These are phyloP conservation scores for Brassicogethes aeneus DNA, from an alignment of 2,888 invertebrate genomes.

Conservation along the genomic window DNA sequence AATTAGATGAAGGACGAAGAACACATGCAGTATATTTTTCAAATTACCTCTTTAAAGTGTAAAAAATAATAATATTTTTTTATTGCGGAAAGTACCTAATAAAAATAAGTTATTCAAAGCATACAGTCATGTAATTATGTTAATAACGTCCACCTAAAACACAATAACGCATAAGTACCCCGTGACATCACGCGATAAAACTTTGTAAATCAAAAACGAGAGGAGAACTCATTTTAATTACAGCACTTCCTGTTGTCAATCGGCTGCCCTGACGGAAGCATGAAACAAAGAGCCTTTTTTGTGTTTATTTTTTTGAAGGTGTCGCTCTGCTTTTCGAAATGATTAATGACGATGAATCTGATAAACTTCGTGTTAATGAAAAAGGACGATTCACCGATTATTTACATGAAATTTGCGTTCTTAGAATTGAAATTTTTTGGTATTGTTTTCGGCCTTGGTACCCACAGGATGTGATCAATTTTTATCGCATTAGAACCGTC, in stretches of 20 bases:
- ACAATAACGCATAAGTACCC: slow-evolving; percentile 18
- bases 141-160: slow-evolving; percentile 17
- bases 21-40: too few species aligned
- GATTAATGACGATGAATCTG: too few species aligned
- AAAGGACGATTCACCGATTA: not conserved
- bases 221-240: slow-evolving; percentile 26
- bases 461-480: slow-evolving; percentile 13
- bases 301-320: slow-evolving; percentile 14
- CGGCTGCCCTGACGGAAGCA: slow-evolving; percentile 21
- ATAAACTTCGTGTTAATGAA: too few species aligned
- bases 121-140: slow-evolving; percentile 11
- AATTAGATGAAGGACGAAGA: too few species aligned
- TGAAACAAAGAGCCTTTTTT: slow-evolving; percentile 18
- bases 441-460: not conserved
- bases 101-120: too few species aligned
- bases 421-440: not conserved
- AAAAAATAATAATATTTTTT: too few species aligned
- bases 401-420: not conserved
- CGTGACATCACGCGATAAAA: slow-evolving; percentile 22
- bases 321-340: slow-evolving; percentile 4
- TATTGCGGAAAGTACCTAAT: too few species aligned
- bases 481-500: slow-evolving; percentile 15
- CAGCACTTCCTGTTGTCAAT: slow-evolving; percentile 21
- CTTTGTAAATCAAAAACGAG: slow-evolving; percentile 20
- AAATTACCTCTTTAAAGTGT: too few species aligned